Evolutionary conservation across 2,113 vertebrate genomes (phyloP).

Genomic region (Campylorhamphus procurvoides): DNA sequence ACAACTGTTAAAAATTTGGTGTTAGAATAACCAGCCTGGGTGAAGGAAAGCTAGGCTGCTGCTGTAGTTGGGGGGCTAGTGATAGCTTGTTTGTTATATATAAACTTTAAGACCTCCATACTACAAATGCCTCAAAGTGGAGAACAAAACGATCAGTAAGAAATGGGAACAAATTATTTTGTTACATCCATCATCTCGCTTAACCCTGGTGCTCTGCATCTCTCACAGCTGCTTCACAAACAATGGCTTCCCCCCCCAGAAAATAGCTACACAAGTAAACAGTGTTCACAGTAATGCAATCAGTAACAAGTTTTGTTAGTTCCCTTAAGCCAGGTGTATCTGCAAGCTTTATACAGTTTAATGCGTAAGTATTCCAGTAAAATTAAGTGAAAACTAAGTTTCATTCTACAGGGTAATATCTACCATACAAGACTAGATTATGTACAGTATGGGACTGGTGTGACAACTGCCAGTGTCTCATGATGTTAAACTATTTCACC

Average conservation of each 20-base stretch:
- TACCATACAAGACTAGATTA: slow-evolving; percentile 24
- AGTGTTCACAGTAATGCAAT: slow-evolving; percentile 45
- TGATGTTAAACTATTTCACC: slow-evolving; percentile 7
- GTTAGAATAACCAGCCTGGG: slow-evolving; percentile 16
- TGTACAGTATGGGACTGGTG: slow-evolving; percentile 50
- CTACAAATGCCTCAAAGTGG: neutral
- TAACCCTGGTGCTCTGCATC: neutral
- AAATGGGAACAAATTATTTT: slow-evolving; percentile 4
- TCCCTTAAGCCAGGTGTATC: neutral
- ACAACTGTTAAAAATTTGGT: slow-evolving; percentile 6
- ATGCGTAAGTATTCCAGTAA: slow-evolving; percentile 35
- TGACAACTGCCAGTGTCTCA: neutral
- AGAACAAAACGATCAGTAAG: neutral
- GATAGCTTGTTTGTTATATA: neutral
- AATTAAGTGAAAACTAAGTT: slow-evolving; percentile 58
- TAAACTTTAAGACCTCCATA: neutral
- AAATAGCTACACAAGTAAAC: slow-evolving; percentile 52
- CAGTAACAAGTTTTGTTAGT: slow-evolving; percentile 9
- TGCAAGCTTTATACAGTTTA: slow-evolving; percentile 53
- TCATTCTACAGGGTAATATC: slow-evolving; percentile 1
- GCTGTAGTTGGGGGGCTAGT: neutral
- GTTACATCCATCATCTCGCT: neutral
- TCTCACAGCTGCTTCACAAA: neutral
- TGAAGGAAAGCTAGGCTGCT: slow-evolving; percentile 10
- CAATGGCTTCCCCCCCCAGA: neutral